Conservation (phyloP, 1,140 invertebrate species). For the Goniozus legneri region DNA sequence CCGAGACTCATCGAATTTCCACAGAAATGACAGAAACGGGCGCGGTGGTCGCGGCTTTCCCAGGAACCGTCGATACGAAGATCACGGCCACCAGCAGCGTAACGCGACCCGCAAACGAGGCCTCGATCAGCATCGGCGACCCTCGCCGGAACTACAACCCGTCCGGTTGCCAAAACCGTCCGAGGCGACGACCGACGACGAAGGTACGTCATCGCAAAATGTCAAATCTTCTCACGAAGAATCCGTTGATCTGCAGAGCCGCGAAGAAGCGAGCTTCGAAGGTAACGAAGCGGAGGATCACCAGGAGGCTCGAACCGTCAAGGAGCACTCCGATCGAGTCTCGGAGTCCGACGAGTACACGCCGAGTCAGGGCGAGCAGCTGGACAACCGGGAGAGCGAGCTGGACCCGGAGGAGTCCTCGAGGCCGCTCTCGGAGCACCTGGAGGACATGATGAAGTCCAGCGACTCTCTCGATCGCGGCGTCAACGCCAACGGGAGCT, state of each 20-base stretch:
- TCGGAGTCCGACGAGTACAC: neutral
- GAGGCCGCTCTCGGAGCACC: constrained; percentile 33
- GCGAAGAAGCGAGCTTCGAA: neutral
- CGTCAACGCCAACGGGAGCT: constrained; percentile 30
- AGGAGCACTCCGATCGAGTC: neutral
- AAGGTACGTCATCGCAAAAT: constrained; percentile 24
- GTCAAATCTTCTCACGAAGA: neutral
- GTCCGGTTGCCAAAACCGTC: constrained; percentile 24
- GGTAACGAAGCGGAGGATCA: neutral
- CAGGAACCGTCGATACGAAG: constrained; percentile 34
- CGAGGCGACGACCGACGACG: constrained; percentile 34
- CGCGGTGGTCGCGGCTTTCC: constrained; percentile 34
- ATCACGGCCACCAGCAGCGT: constrained; percentile 33
- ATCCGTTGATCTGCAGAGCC: no score
- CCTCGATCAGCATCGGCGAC: constrained; percentile 18
- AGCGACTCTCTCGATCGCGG: constrained; percentile 19
- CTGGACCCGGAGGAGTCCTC: constrained; percentile 18
- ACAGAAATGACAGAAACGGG: constrained; percentile 33
- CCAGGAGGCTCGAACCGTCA: neutral
- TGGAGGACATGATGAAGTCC: constrained; percentile 35
- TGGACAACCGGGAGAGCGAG: constrained; percentile 1
- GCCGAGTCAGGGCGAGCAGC: neutral
- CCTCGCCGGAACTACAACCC: constrained; percentile 22
- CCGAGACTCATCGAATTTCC: constrained; percentile 32
- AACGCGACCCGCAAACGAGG: constrained; percentile 27